Evolutionary conservation across 2,888 invertebrate species (phyloP).

Genomic region (Eupelmus urozonus): DNA sequence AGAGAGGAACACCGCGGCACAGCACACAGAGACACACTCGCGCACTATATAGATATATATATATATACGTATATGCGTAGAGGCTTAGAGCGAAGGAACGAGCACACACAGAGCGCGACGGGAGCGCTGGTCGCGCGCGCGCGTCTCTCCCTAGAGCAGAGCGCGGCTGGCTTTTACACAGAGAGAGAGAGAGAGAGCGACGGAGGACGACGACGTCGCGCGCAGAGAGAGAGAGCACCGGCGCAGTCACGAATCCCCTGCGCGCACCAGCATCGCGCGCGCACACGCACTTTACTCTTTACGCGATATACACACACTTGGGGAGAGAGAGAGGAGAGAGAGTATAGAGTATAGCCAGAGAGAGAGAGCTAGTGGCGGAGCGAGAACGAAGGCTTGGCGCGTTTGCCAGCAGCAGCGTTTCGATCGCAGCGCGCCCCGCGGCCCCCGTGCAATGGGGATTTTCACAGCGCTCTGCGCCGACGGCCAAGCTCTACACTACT

Average conservation of each 20-base stretch:
- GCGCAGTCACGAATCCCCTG: slow-evolving; percentile 9
- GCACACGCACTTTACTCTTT: background rate
- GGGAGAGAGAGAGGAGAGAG: too few relatives aligned
- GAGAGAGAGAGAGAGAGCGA: background rate
- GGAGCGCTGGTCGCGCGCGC: background rate
- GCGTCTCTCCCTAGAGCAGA: too few relatives aligned
- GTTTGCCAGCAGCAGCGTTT: slow-evolving; percentile 32
- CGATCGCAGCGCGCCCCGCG: slow-evolving; percentile 49
- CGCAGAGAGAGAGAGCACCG: slow-evolving; percentile 8
- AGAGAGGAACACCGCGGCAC: too few relatives aligned
- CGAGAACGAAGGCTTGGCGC: slow-evolving; percentile 46
- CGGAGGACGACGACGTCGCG: background rate
- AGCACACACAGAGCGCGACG: background rate
- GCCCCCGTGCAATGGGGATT: slow-evolving; percentile 48
- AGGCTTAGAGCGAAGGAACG: background rate
- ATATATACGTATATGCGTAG: background rate
- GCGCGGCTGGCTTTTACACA: too few relatives aligned
- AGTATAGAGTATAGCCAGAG: too few relatives aligned
- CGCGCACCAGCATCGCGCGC: background rate
- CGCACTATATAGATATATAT: too few relatives aligned
- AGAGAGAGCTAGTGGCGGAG: too few relatives aligned
- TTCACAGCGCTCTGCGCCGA: slow-evolving; percentile 28
- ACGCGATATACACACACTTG: slow-evolving; percentile 8
- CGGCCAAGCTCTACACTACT: background rate
- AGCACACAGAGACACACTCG: too few relatives aligned